Conservation (phyloP, 1,140 invertebrate genomes). For the Catajapyx aquilonaris region DNA sequence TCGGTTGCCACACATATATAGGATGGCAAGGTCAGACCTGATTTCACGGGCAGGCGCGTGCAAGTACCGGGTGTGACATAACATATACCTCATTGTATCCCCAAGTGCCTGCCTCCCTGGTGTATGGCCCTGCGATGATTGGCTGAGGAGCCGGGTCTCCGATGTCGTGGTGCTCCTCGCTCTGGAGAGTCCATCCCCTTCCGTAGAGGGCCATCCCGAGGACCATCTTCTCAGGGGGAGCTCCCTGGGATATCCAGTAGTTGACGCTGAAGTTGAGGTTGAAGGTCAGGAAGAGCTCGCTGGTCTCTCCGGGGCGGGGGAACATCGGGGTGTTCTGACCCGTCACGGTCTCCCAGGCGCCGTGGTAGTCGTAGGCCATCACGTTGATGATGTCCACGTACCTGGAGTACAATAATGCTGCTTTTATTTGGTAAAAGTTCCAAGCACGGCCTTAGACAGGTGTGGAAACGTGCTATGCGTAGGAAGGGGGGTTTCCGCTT, state of each 20-base stretch:
- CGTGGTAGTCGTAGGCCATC: conserved; percentile 90
- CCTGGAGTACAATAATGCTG: conserved; percentile 23
- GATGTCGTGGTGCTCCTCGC: conserved; percentile 16
- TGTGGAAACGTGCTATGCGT: too few species aligned
- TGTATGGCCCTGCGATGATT: conserved; percentile 43
- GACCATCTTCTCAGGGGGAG: conserved; percentile 24
- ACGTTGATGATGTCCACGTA: conserved; percentile 87
- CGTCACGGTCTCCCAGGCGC: conserved; percentile 80
- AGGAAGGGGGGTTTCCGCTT: too few species aligned
- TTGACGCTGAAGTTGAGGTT: too few species aligned
- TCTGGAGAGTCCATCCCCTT: conserved; percentile 24
- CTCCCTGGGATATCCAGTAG: conserved; percentile 24
- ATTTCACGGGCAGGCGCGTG: too few species aligned
- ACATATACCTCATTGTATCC: conserved; percentile 55
- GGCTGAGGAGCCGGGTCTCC: conserved; percentile 27
- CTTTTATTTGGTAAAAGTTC: neutral
- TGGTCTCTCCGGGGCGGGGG: conserved; percentile 59
- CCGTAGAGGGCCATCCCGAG: conserved; percentile 30
- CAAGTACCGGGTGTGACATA: too few species aligned
- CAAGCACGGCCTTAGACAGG: too few species aligned
- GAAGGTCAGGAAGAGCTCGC: too few species aligned
- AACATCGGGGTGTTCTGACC: conserved; percentile 82
- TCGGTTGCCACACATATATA: too few species aligned
- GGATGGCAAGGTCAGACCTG: too few species aligned
- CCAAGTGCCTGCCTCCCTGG: conserved; percentile 38